phyloP scores from a whole-genome alignment of 1,140 invertebrate species.

The Euwallacea similis region DNA sequence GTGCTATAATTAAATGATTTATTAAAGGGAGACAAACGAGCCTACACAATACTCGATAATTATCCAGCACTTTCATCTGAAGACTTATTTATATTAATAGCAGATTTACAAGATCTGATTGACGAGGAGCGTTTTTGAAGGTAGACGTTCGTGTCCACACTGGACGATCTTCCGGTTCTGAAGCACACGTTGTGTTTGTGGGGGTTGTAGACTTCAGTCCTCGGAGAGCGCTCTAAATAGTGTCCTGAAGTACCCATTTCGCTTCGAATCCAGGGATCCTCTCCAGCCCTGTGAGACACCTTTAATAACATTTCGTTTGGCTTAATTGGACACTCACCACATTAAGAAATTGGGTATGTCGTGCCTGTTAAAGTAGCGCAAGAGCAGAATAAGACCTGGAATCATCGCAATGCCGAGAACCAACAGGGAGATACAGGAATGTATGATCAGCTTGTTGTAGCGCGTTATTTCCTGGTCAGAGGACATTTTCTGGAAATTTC shows the following conservation, averaged over 20 bases:
- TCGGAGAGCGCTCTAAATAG: conserved; percentile 46
- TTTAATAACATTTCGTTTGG: neutral
- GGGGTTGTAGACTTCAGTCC: conserved; percentile 29
- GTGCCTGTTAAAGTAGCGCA: conserved; percentile 37
- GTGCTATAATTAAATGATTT: conserved; percentile 14
- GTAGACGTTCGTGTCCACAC: conserved; percentile 41
- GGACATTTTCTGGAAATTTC: conserved; percentile 15
- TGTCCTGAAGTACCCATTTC: conserved; percentile 50
- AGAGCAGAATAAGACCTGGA: conserved; percentile 35
- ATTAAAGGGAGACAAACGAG: neutral
- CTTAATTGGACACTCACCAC: conserved; percentile 42
- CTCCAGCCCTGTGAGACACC: conserved; percentile 41
- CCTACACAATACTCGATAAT: too few relatives aligned
- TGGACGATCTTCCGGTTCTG: conserved; percentile 45
- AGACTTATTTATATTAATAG: conserved; percentile 38
- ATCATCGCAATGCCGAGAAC: conserved; percentile 37
- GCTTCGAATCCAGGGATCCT: conserved; percentile 48
- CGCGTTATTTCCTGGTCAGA: conserved; percentile 2
- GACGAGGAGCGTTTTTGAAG: conserved; percentile 12
- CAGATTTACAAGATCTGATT: conserved; percentile 40
- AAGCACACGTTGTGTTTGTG: conserved; percentile 40
- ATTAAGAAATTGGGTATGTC: conserved; percentile 49
- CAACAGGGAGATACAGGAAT: conserved; percentile 34
- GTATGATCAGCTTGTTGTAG: conserved; percentile 37
- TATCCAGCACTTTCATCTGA: conserved; percentile 23